Percentiles rank a stretch among this genome's conserved stretches.
These are phyloP conservation scores for Lutra lutra DNA, from an alignment of 2,797 vertebrate species.

Conservation along the genomic window DNA sequence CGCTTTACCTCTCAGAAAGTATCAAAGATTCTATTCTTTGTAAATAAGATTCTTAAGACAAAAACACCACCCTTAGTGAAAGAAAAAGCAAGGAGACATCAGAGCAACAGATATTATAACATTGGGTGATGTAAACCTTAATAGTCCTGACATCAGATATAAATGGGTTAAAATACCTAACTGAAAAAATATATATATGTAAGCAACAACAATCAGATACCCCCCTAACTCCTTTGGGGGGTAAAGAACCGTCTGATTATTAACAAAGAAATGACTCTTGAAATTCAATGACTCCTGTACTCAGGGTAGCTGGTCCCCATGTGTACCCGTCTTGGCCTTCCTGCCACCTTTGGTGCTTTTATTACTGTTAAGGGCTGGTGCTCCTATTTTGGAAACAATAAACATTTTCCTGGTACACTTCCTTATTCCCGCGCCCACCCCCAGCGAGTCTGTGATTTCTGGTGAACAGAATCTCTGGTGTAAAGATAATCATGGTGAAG, in stretches of 20 bases:
- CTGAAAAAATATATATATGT: neutral
- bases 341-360: neutral
- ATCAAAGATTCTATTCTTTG: neutral
- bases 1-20: neutral
- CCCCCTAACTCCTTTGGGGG: neutral
- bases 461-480: neutral
- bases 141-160: neutral
- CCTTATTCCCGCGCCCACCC: neutral
- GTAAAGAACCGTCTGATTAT: neutral
- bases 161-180: neutral
- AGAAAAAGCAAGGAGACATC: neutral
- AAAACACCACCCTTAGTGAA: neutral
- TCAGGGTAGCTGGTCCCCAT: neutral
- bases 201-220: neutral
- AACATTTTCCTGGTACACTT: neutral
- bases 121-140: neutral
- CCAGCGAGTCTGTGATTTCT: neutral
- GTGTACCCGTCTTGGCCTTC: neutral
- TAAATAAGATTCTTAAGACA: neutral
- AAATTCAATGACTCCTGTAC: neutral
- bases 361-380: neutral
- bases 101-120: neutral
- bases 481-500: neutral
- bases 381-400: neutral
- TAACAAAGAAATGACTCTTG: neutral